A percentile compares a stretch with the other conserved stretches of the same genome.
Conservation (phyloP, 2,113 vertebrate genomes). For the Carlito syrichta region DNA sequence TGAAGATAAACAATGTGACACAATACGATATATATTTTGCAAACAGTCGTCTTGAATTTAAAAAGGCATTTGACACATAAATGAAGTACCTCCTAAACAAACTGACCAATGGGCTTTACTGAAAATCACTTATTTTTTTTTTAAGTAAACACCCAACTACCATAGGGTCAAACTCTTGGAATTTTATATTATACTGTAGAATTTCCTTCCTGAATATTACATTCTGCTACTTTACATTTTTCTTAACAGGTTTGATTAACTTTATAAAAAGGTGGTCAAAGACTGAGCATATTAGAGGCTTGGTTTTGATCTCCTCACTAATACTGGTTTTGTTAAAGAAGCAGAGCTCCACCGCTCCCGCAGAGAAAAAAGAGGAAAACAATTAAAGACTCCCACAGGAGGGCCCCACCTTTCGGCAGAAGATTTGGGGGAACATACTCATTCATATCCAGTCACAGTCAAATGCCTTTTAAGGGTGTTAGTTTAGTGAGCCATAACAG, state of each 20-base stretch:
- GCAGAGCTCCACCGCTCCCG: neutral
- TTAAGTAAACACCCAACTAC: neutral
- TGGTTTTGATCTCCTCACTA: conserved; percentile 62
- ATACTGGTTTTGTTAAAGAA: conserved; percentile 65
- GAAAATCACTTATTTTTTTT: neutral
- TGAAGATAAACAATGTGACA: neutral
- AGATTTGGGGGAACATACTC: conserved; percentile 59
- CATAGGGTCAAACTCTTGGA: neutral
- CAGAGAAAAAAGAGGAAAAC: conserved; percentile 66
- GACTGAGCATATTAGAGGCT: conserved; percentile 21
- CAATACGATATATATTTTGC: neutral
- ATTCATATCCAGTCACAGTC: conserved; percentile 43
- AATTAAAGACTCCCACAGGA: conserved; percentile 62
- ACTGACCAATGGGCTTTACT: neutral
- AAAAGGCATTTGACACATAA: neutral
- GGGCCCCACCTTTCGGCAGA: conserved; percentile 48
- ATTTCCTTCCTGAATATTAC: conserved; percentile 32
- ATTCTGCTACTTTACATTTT: conserved; percentile 38
- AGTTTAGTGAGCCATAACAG: conserved; percentile 29
- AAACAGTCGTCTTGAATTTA: neutral
- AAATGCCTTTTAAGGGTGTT: conserved; percentile 57
- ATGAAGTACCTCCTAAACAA: neutral
- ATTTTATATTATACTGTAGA: neutral
- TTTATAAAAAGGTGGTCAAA: conserved; percentile 58
- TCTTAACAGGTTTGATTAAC: conserved; percentile 52